Conservation (phyloP, 2,113 vertebrate genomes). For the Clarias batrachus region DNA sequence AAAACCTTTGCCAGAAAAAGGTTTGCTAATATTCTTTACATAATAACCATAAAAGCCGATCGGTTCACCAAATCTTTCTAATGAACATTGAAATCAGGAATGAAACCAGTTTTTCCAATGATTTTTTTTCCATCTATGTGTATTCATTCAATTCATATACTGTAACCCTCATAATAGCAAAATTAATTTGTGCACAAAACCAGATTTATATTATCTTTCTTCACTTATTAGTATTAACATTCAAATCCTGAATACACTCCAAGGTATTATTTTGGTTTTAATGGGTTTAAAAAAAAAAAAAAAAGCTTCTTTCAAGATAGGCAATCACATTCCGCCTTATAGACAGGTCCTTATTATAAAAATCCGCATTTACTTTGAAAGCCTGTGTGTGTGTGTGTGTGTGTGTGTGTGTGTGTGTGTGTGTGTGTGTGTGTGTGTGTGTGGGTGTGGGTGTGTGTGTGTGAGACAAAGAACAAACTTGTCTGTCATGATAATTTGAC, state of each 20-base stretch:
- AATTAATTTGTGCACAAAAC: not conserved
- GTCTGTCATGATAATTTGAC: conserved; percentile 28
- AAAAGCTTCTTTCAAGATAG: not conserved
- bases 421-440: too few relatives aligned
- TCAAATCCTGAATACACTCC: not conserved
- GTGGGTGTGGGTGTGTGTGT: too few relatives aligned
- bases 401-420: too few relatives aligned
- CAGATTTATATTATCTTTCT: not conserved
- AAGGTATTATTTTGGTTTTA: not conserved
- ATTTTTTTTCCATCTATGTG: not conserved
- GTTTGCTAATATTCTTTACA: not conserved
- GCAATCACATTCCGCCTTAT: not conserved
- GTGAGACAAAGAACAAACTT: conserved; percentile 13
- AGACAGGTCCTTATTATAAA: conserved; percentile 23
- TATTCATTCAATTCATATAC: not conserved
- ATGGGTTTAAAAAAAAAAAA: not conserved
- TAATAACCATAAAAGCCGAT: not conserved
- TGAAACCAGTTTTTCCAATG: not conserved
- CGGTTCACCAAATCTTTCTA: not conserved
- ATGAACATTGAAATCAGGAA: not conserved
- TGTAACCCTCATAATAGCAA: not conserved
- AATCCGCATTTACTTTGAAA: conserved; percentile 29
- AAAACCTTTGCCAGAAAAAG: not conserved
- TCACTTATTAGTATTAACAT: not conserved
- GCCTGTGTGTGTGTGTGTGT: not conserved